These are phyloP conservation scores for Phortica variegata DNA, from an alignment of 1,140 invertebrate genomes.

Conservation along the genomic window DNA sequence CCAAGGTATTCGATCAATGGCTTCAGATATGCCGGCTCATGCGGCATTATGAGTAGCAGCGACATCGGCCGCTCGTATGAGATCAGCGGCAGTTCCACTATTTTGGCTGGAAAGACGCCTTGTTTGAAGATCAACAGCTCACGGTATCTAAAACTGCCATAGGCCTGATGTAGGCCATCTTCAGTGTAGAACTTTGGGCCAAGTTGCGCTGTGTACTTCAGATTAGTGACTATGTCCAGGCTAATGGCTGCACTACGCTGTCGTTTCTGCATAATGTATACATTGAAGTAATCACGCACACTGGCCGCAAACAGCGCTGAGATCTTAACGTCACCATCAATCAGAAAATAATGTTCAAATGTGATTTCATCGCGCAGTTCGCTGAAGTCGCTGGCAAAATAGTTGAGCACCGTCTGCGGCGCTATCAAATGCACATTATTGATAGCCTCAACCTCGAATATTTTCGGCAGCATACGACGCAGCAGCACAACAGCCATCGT, in stretches of 20 bases:
- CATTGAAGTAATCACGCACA: conserved; percentile 7
- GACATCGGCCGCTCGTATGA: no score
- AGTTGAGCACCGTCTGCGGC: neutral
- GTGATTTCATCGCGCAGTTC: neutral
- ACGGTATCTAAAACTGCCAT: neutral
- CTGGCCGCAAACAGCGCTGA: neutral
- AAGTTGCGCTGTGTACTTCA: neutral
- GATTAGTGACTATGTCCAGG: neutral
- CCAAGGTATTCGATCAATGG: no score
- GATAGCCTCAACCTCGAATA: neutral
- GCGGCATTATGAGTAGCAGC: no score
- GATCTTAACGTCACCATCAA: neutral
- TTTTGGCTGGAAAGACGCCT: no score
- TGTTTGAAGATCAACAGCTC: neutral
- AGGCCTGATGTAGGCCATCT: neutral
- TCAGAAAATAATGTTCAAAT: neutral
- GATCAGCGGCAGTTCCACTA: no score
- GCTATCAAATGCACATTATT: neutral
- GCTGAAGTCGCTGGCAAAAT: conserved; percentile 1
- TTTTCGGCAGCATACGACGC: no score
- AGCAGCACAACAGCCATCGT: no score
- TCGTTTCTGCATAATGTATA: neutral
- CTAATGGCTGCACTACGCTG: neutral
- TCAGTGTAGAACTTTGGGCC: neutral
- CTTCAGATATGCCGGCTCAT: no score